Evolutionary conservation across 2,888 invertebrate species (phyloP).

Genomic region (Diaprepes abbreviatus): DNA sequence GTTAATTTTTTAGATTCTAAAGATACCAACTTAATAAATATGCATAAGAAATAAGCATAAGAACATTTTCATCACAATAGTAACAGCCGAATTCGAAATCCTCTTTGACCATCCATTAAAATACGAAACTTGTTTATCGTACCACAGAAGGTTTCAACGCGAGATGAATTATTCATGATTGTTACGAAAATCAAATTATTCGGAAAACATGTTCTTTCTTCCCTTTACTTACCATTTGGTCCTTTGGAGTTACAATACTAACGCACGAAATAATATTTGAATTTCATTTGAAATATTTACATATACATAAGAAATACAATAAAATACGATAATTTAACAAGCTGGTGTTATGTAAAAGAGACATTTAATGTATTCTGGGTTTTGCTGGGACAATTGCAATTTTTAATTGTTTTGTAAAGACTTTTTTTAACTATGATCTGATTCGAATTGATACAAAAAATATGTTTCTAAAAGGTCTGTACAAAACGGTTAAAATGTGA

Average conservation of each 20-base stretch:
- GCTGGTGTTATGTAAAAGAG: too few species aligned
- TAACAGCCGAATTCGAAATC: background rate
- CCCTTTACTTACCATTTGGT: slow-evolving; percentile 20
- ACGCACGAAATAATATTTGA: background rate
- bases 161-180: slow-evolving; percentile 39
- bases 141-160: slow-evolving; percentile 32
- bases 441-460: too few species aligned
- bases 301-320: background rate
- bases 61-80: background rate
- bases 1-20: too few species aligned
- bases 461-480: too few species aligned
- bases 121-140: slow-evolving; percentile 27
- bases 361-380: too few species aligned
- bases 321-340: background rate
- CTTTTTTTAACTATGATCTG: too few species aligned
- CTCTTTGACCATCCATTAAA: slow-evolving; percentile 8
- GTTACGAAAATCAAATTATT: slow-evolving; percentile 40
- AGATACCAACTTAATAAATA: too few species aligned
- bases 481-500: too few species aligned
- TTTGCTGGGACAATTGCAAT: too few species aligned
- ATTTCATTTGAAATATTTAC: background rate
- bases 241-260: background rate
- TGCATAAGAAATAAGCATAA: background rate
- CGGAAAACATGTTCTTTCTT: slow-evolving; percentile 33
- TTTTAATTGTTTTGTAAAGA: too few species aligned